phyloP scores from a whole-genome alignment of 2,797 vertebrate species.

The Enteromius mattozi region DNA sequence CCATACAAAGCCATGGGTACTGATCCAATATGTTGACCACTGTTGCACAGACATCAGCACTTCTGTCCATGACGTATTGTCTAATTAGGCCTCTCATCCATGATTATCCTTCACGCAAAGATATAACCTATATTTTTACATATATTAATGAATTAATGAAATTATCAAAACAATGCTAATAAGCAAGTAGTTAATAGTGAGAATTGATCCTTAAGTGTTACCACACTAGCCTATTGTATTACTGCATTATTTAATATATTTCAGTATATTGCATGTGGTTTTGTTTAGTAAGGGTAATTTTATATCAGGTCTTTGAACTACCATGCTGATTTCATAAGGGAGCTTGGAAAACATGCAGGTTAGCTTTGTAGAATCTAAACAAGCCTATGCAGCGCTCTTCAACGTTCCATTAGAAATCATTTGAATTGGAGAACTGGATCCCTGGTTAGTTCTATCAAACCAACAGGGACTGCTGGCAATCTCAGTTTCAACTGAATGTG shows the following conservation, averaged over 20 bases:
- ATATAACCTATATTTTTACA: background rate
- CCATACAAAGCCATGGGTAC: conserved; percentile 8
- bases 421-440: conserved; percentile 4
- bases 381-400: conserved; percentile 16
- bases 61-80: background rate
- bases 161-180: too few species aligned
- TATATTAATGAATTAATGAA: background rate
- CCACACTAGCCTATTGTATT: too few species aligned
- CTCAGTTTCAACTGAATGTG: conserved; percentile 24
- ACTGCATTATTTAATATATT: too few species aligned
- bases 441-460: conserved; percentile 12
- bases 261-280: background rate
- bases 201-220: too few species aligned
- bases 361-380: conserved; percentile 28
- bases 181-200: too few species aligned
- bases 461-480: conserved; percentile 17
- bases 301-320: conserved; percentile 16
- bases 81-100: conserved; percentile 13
- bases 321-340: conserved; percentile 32
- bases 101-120: background rate
- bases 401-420: conserved; percentile 13
- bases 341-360: conserved; percentile 21
- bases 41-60: background rate
- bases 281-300: background rate
- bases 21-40: background rate